phyloP scores from a whole-genome alignment of 2,113 vertebrate genomes.

The Mus musculus region GRCm39 chr3:41379001-41379500 shows the following conservation, averaged over 20 bases:
- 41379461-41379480: no score
- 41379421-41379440: no score
- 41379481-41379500: no score
- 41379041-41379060: not conserved
- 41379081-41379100: not conserved
- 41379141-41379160: not conserved
- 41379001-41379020: not conserved
- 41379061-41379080: not conserved
- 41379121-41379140: not conserved
- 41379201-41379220: not conserved
- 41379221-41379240: not conserved
- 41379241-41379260: not conserved
- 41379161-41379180: not conserved
- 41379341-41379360: constrained; percentile 36
- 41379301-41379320: constrained; percentile 37
- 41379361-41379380: constrained; percentile 9
- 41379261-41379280: constrained; percentile 39
- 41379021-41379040: not conserved
- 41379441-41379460: no score
- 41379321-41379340: not conserved
- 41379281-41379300: constrained; percentile 47
- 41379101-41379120: not conserved
- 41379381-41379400: not conserved
- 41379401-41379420: no score
- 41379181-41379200: not conserved